phyloP scores from a whole-genome alignment of 2,888 invertebrate genomes.

The Pardosa pseudoannulata region DNA sequence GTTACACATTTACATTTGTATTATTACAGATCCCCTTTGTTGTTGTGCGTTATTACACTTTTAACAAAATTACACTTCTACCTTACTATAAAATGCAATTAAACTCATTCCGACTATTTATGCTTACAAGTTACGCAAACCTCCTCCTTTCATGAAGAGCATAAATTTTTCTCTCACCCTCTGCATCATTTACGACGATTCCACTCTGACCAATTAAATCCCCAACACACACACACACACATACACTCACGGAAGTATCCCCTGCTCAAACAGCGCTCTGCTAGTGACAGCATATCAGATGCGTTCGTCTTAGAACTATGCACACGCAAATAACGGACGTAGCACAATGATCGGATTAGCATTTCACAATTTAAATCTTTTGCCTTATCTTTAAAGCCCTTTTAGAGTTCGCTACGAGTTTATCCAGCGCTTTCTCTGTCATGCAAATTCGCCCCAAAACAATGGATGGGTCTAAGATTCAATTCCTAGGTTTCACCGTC shows the following conservation, averaged over 20 bases:
- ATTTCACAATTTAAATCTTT: conserved; percentile 17
- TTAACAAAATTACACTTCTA: too few species aligned
- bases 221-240: neutral
- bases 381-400: conserved; percentile 9
- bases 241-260: neutral
- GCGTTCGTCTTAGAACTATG: neutral
- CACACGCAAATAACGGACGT: neutral
- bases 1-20: too few species aligned
- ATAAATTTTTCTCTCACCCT: too few species aligned
- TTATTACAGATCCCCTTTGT: too few species aligned
- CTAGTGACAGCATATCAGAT: neutral
- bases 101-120: too few species aligned
- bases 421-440: neutral
- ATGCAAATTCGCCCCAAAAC: conserved; percentile 6
- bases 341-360: conserved; percentile 14
- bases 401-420: neutral
- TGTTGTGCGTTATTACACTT: too few species aligned
- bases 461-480: neutral
- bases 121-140: too few species aligned
- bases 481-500: neutral
- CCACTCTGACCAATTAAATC: neutral
- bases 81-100: too few species aligned
- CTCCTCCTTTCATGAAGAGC: too few species aligned
- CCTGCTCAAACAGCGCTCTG: neutral
- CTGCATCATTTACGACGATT: neutral